Evolutionary conservation across 2,113 vertebrate genomes (phyloP), one percentile per base, ranked within the genome.

Genomic region (Nerophis ophidion): DNA sequence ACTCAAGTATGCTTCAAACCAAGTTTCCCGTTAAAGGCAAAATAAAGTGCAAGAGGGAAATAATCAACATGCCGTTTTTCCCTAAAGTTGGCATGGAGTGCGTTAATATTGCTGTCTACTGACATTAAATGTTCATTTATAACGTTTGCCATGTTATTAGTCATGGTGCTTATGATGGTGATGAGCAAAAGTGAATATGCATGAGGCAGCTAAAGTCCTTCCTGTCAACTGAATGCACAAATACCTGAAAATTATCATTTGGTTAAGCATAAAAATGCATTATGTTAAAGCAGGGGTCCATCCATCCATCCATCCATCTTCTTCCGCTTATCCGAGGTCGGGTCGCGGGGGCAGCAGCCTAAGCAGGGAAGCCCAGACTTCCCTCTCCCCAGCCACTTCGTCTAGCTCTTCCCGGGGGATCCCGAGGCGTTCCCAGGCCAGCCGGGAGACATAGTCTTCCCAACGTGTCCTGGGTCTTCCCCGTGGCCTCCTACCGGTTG

Each of bases 71-170:
- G 34, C 38, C 40, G 56, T 61, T 61, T 84, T 75, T 81, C 74
- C 74, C 71, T 65, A 48, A 63, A 70, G 16, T 62, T 78, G 74
- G 63, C 75, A 79, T 60, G 79, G 73, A 44, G 12, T 12, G 6
- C 48, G 78, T 79, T 62, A 75, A 76, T 72, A 76, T 63, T 63
- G 53, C 63, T 67, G 74, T 75, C 65, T 78, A 52, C 70, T 76
- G 75, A 51, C 35, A 36, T 72, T 62, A 40, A 51, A 51, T 70
- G 35, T 70, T 83, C 71, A 80, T 76, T 72, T 44, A 42, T 72
- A 17, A 7, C 69, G 61, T 71, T 55, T 61, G 45, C 19, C 26
- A 45, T 34, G 35, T 58, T 8, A 63, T 65, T 74, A 53, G 51
- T 14, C 65, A 48, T 45, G 57, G 55, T 61, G 44, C 46, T 46